Evolutionary conservation across 2,797 vertebrate species (phyloP).

Genomic region (Tympanoctomys barrerae): DNA sequence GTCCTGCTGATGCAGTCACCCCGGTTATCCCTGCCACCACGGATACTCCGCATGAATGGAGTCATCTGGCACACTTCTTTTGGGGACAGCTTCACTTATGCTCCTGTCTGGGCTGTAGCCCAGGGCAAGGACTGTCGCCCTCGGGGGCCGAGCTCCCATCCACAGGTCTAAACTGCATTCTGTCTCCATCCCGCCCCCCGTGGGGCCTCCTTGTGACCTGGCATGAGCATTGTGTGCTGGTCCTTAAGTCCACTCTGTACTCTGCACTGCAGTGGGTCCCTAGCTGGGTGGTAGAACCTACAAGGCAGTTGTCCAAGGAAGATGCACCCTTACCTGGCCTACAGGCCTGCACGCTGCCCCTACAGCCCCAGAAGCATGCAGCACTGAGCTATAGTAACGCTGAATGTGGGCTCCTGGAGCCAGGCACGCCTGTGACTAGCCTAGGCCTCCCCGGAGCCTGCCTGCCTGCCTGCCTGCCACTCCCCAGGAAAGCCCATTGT

Average conservation of each 20-base stretch:
- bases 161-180: neutral
- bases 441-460: neutral
- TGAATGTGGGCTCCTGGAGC: neutral
- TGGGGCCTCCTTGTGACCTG: neutral
- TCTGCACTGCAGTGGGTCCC: neutral
- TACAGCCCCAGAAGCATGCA: neutral
- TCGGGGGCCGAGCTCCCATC: no score
- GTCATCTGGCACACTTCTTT: neutral
- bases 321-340: neutral
- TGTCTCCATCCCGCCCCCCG: neutral
- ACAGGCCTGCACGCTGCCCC: neutral
- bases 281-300: neutral
- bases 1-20: neutral
- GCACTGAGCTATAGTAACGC: neutral
- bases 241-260: neutral
- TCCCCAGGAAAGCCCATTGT: neutral
- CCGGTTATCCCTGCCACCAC: neutral
- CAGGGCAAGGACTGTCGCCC: neutral
- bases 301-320: neutral
- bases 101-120: neutral
- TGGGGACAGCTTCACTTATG: neutral
- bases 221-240: neutral
- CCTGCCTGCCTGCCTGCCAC: neutral
- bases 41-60: fast-evolving
- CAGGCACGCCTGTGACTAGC: neutral